Evolutionary conservation across 2,113 vertebrate genomes (phyloP), one percentile per base, ranked within the genome.

Genomic region (Bombycilla garrulus): DNA sequence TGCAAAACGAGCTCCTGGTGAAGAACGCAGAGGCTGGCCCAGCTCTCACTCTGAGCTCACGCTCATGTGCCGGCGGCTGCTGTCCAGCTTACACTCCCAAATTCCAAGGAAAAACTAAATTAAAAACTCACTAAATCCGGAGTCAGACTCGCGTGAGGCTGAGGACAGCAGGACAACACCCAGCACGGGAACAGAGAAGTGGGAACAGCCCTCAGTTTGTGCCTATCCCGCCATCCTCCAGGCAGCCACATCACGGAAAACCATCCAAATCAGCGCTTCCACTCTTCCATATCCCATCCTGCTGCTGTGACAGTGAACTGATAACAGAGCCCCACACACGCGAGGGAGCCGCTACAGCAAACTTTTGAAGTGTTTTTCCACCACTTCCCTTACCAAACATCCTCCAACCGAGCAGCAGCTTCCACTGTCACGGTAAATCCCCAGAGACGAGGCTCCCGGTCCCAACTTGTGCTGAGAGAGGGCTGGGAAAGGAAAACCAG

Each of bases 201-300:
- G 45, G 65, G 20, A 60, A 33, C 42, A 38, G 57, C 44, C 23
- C 28, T 25, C 1, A 0, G 13, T 13, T 15, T 5, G 38, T 5
- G 15, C 54, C 48, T 4, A 26, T 36, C 82, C 42, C 3, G 4
- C 60, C 88, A 21, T 26, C 36, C 81, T 90, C 42, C 67, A 20
- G 67, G 58, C 81, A 84, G 69, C 69, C 78, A 31, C 26, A 15
- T 31, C 85, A 70, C 2, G 1, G 81, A 84, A 93, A 95, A 60
- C 33, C 25, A 29, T 10, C 19, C 66, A 57, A 78, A 60, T 70
- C 71, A 50, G 57, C 71, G 29, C 66, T 22, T 83, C 81, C 71
- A 36, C 51, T 5, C 64, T 88, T 51, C 94, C 84, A 86, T 85
- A 67, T 76, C 77, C 87, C 73, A 26, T 44, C 58, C 88, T 61